Conservation (phyloP, 2,797 vertebrate species). For the Gadopsis marmoratus region DNA sequence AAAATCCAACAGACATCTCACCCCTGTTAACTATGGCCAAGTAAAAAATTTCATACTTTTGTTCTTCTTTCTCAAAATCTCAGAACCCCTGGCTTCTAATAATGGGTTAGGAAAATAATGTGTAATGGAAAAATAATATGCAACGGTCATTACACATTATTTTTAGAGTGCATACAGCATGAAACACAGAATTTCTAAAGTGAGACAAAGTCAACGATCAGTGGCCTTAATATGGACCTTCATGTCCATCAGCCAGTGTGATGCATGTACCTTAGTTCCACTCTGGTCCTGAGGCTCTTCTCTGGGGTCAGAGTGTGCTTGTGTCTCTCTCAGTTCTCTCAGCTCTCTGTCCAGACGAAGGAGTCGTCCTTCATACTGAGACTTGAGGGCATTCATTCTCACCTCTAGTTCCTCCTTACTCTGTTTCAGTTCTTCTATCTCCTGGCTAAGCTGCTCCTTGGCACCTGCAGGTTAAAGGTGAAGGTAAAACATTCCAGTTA, state of each 20-base stretch:
- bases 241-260: too few species aligned
- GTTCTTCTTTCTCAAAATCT: not conserved
- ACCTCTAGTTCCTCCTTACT: constrained; percentile 94
- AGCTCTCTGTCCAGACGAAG: constrained; percentile 93
- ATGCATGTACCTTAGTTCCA: constrained; percentile 87
- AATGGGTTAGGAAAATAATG: too few species aligned
- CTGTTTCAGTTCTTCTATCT: constrained; percentile 93
- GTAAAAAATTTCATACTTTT: too few species aligned
- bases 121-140: too few species aligned
- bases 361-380: constrained; percentile 94
- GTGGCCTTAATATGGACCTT: not conserved
- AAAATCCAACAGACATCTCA: too few species aligned
- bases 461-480: constrained; percentile 75
- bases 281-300: constrained; percentile 91
- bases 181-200: not conserved
- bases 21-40: too few species aligned
- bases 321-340: constrained; percentile 87
- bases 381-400: constrained; percentile 94
- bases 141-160: not conserved
- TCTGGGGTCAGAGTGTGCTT: constrained; percentile 89
- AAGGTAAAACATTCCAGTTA: not conserved
- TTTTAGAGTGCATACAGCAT: not conserved
- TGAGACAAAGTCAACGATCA: not conserved
- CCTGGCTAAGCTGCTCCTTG: constrained; percentile 91
- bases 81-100: too few species aligned